Base-by-base conservation (phyloP, 2,888 invertebrate species). In the Cyaniris semiargus region DNA sequence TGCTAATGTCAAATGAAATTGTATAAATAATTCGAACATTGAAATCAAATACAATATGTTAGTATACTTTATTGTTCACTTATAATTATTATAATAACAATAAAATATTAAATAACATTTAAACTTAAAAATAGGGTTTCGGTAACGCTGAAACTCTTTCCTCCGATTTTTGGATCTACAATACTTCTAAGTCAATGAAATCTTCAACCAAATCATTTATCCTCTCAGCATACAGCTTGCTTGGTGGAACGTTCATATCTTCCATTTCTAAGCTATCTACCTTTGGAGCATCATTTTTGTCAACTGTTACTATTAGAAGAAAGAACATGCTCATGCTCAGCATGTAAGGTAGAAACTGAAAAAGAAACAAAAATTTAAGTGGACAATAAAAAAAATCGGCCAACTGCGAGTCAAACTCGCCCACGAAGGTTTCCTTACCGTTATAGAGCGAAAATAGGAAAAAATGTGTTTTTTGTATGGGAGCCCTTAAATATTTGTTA, bases 151-250 rank as follows among this genome's bases (percentile, higher is more conserved):
- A 58, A 58, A 58, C 3, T 23, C 2, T 60, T 23, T 23, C 13
- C 23, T 21, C 21, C 21, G 13, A 13, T 66, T 66, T 66, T 27
- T 60, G 3, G 13, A 5, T 60, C 34, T 70, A 70, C 70, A 76
- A 44, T 27, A 76, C 27, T 15, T 71, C 76, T 21, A 71, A 56
- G 21, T 31, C n/a, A 15, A 58, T 58, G 38, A 56, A 77, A 44
- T 72, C 71, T 15, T 77, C 72, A 15, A 81, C 31, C n/a, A 79
- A 60, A 13, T 76, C 82, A 15, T 81, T 81, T 15, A 82, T n/a
- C 72, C 83, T 79, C 44, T 79, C 75, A 1, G 58, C 72, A 38
- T 78, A 80, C 7, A 71, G 56, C 1, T 79, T 75, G 31, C 78
- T 80, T 3, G 80, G 79, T 6, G 66, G 71, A 18, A 79, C 74